Evolutionary conservation across 2,797 vertebrate species (phyloP), one percentile per base, ranked within the genome.

Genomic region (Mustela erminea): DNA sequence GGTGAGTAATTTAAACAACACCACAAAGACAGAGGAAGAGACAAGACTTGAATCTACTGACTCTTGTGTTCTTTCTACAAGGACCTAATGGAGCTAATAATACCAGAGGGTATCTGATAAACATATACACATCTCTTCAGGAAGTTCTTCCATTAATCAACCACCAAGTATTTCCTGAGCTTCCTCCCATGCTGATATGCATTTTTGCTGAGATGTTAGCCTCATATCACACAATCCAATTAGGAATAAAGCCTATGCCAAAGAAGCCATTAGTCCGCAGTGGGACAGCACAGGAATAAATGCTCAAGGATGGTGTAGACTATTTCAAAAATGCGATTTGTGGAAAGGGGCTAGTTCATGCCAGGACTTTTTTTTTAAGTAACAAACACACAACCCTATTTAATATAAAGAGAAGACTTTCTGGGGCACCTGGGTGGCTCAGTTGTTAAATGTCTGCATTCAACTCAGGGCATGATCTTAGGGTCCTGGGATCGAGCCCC

Each of bases 141-240:
- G 78, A 94, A 97, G 81, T 58, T 82, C 87, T 90, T 81, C 43
- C 60, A 78, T 93, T 64, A 95, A 89, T 93, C 90, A 96, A 21
- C 75, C 38, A 97, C 94, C 96, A 95, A 93, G 92, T 96, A 96
- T 90, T 96, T 97, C 97, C 98, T 97, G 97, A 97, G 49, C 21
- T 92, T 95, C 90, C 62, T 89, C 70, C 72, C 38, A 54, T 27
- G 58, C 72, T 68, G 58, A 85, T 56, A 96, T 87, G 17, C 29
- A 80, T 83, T 96, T 83, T 85, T 93, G 66, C 38, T 92, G 75
- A 95, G 64, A 75, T 87, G 54, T 60, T 41, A 52, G 49, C 23
- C 32, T 96, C 80, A 75, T 83, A 70, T 84, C 83, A 52, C 78
- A 80, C 12, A 46, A 23, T 82, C 29, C 23, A 89, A 60, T 95